phyloP scores from a whole-genome alignment of 2,113 vertebrate genomes.

The Dasypus novemcinctus region DNA sequence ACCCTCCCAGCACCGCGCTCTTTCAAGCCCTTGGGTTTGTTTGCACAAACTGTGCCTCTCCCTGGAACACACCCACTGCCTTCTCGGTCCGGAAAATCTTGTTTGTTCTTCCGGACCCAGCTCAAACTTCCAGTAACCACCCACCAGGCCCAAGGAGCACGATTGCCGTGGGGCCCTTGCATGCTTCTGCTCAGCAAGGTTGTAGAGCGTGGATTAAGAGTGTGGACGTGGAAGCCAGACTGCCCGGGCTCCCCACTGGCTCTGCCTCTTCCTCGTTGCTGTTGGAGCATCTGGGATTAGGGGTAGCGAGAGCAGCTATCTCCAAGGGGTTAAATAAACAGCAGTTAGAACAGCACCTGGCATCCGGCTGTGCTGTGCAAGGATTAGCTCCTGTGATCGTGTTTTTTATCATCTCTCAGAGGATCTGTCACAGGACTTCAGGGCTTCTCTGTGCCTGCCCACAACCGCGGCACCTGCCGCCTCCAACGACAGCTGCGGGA shows the following conservation, averaged over 20 bases:
- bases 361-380: neutral
- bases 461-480: neutral
- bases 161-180: neutral
- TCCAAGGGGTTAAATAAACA: neutral
- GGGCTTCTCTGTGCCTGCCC: conserved; percentile 63
- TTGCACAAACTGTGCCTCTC: neutral
- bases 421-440: neutral
- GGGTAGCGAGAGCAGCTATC: neutral
- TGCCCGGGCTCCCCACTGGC: neutral
- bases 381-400: neutral
- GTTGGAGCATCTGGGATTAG: neutral
- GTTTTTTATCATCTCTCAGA: neutral
- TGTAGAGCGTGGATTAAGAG: neutral
- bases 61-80: neutral
- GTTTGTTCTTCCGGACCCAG: neutral
- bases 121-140: neutral
- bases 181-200: neutral
- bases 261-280: neutral
- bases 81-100: conserved; percentile 23
- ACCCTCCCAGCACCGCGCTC: neutral
- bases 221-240: neutral
- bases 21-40: neutral
- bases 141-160: neutral
- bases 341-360: neutral
- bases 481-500: conserved; percentile 75